phyloP scores from a whole-genome alignment of 2,113 vertebrate genomes.

The Lepisosteus oculatus region DNA sequence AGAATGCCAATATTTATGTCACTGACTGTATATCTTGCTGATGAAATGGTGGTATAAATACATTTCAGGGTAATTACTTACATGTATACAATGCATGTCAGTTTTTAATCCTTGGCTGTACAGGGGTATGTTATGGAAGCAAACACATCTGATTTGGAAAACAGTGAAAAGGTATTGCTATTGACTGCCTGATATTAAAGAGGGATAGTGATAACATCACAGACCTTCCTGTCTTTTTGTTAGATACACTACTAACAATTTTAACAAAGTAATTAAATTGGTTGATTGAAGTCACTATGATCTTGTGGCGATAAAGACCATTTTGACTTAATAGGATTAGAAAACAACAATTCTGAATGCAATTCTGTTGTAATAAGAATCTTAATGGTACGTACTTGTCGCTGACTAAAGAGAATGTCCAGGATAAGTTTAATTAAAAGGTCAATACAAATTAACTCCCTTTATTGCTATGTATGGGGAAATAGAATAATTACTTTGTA shows the following conservation, averaged over 20 bases:
- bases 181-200: conserved; percentile 70
- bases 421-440: conserved; percentile 77
- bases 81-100: no score
- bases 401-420: conserved; percentile 70
- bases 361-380: conserved; percentile 72
- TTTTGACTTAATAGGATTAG: conserved; percentile 80
- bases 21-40: no score
- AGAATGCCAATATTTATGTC: no score
- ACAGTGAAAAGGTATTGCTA: conserved; percentile 56
- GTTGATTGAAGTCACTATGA: conserved; percentile 79
- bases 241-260: conserved; percentile 70
- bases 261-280: conserved; percentile 78
- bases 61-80: no score
- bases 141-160: conserved; percentile 13
- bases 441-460: conserved; percentile 73
- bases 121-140: not conserved
- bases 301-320: conserved; percentile 76
- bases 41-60: no score
- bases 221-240: conserved; percentile 68
- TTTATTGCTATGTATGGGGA: conserved; percentile 67
- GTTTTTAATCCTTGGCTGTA: not conserved
- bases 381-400: conserved; percentile 72
- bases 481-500: conserved; percentile 52
- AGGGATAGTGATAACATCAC: conserved; percentile 67
- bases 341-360: conserved; percentile 68